Evolutionary conservation across 2,888 invertebrate genomes (phyloP), one percentile per base, ranked within the genome.

Genomic region (Linnaemya tessellans): DNA sequence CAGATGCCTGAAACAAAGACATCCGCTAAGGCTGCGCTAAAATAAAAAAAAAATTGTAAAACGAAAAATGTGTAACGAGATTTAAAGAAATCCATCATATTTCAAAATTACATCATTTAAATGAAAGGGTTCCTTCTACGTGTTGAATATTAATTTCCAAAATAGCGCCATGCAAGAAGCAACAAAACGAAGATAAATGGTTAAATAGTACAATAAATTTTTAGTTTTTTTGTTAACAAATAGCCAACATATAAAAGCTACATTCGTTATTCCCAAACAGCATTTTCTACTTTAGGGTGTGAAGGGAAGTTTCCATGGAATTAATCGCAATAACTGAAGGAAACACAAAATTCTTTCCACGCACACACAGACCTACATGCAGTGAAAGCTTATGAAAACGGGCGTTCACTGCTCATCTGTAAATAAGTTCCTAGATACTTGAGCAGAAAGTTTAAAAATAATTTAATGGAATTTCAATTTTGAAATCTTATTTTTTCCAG

Each of bases 401-500:
- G 9, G 8, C 38, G 8, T 10, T 38, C 8, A 38, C 10, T 9
- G 10, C 8, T 38, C 5, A 38, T 38, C 2, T 30, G 30, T 30
- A 30, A 30, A 30, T 30, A 30, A 30, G 30, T 2, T 30, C 30
- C 30, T 5, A 3, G 30, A 30, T 5, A 30, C 2, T 30, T 30
- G 5, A 30, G 30, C 30, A 2, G 5, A 30, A 30, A 5, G 5
- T 5, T 30, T 30, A 30, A 30, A 30, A 38, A 38, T 8, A 38
- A 38, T 38, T 9, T 1, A 15, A n/a, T 46, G 58, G n/a, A 51
- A 18, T 25, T 13, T 22, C 15, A 9, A 38, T 35, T 68, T 43
- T 43, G 2, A 20, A 62, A 84, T 68, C 70, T 56, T 30, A 67
- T 74, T 74, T 68, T 67, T 60, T 60, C 74, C 68, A 5, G 30